These are phyloP conservation scores for Sterrhoptilus dennistouni DNA, from an alignment of 2,113 vertebrate species.

Conservation along the genomic window DNA sequence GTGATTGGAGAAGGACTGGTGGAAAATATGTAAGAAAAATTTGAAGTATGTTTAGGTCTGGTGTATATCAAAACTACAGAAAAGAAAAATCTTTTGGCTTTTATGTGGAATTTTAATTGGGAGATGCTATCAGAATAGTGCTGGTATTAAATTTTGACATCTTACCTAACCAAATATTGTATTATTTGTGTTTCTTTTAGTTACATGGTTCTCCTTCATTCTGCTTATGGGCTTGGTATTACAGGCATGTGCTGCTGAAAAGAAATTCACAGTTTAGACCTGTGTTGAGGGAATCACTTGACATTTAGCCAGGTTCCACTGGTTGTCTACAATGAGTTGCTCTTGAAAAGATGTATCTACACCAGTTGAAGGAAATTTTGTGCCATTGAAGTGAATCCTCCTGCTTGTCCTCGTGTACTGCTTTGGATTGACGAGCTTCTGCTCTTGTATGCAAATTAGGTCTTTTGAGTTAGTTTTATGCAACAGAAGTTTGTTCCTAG, in stretches of 20 bases:
- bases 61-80: background rate
- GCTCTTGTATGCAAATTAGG: background rate
- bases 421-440: background rate
- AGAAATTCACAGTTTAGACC: background rate
- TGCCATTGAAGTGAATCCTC: background rate
- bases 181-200: background rate
- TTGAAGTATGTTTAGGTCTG: background rate
- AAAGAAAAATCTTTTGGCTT: background rate
- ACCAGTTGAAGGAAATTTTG: rapidly evolving
- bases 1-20: background rate
- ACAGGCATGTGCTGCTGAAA: background rate
- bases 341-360: background rate
- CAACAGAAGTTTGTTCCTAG: background rate
- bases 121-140: background rate
- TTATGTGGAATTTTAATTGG: background rate
- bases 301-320: background rate
- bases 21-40: background rate
- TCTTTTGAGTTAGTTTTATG: background rate
- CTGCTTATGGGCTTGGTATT: background rate
- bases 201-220: background rate
- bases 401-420: background rate
- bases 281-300: background rate
- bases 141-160: background rate
- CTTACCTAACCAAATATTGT: background rate
- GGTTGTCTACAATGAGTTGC: background rate